These are phyloP conservation scores for Heliconius hortense DNA, from an alignment of 2,888 invertebrate genomes.

Conservation along the genomic window DNA sequence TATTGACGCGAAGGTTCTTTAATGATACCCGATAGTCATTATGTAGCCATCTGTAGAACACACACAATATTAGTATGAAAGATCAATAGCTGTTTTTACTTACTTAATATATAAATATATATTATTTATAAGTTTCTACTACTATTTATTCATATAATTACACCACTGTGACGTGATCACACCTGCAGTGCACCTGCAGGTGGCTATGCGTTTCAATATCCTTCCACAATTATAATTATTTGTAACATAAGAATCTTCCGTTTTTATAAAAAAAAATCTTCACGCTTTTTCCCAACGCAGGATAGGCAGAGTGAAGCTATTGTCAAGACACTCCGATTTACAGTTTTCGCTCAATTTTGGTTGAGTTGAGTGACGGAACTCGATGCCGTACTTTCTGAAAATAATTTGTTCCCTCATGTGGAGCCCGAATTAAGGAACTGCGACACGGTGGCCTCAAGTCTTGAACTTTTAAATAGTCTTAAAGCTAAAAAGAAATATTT, in stretches of 20 bases:
- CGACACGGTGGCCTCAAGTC: not conserved
- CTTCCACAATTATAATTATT: not conserved
- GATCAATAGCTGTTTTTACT: not conserved
- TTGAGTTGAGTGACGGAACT: not conserved
- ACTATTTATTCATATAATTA: not conserved
- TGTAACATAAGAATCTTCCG: not conserved
- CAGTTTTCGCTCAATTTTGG: no score
- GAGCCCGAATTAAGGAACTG: not conserved
- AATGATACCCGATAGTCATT: conserved; percentile 1
- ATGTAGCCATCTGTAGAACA: not conserved
- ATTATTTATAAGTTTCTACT: not conserved
- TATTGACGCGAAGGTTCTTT: not conserved
- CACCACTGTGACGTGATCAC: not conserved
- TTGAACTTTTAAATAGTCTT: not conserved
- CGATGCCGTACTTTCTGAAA: not conserved
- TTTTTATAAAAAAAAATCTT: not conserved
- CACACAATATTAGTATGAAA: not conserved
- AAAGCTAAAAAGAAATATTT: not conserved
- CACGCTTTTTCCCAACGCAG: not conserved
- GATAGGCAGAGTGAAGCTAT: no score
- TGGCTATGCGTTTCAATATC: not conserved
- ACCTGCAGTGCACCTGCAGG: not conserved
- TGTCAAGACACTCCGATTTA: no score
- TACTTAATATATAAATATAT: not conserved
- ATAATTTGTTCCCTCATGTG: not conserved